Percentiles rank a stretch among this genome's conserved stretches.
phyloP scores from a whole-genome alignment of 2,888 invertebrate genomes.

The Cotesia congregata region DNA sequence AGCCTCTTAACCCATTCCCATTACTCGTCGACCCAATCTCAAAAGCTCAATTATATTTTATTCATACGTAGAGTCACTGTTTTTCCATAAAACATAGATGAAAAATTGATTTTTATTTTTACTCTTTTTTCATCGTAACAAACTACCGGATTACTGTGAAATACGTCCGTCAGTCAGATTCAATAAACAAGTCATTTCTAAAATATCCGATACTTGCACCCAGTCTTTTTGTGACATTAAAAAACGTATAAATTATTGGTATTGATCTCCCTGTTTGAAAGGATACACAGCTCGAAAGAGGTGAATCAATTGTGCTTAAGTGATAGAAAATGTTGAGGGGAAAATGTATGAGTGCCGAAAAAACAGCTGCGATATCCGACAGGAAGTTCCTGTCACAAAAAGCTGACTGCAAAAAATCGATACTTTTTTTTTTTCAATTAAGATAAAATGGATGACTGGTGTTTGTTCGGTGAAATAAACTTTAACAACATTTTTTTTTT shows the following conservation, averaged over 20 bases:
- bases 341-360: background rate
- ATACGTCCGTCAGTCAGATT: background rate
- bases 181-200: background rate
- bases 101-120: background rate
- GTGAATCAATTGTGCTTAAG: background rate
- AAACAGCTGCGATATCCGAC: background rate
- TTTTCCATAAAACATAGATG: background rate
- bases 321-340: background rate
- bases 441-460: too few species aligned
- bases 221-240: background rate
- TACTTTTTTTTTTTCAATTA: constrained; percentile 19
- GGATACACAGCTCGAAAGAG: background rate
- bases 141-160: background rate
- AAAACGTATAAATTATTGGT: background rate
- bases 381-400: background rate
- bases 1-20: background rate
- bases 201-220: background rate
- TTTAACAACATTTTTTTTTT: too few species aligned
- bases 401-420: constrained; percentile 8
- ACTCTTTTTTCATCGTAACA: background rate
- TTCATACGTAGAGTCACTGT: background rate
- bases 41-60: constrained; percentile 1
- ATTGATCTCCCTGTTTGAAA: background rate
- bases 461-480: background rate
- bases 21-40: background rate